A percentile compares a stretch with the other conserved stretches of the same genome.
phyloP scores from a whole-genome alignment of 1,140 invertebrate species.

The Colletes gigas region DNA sequence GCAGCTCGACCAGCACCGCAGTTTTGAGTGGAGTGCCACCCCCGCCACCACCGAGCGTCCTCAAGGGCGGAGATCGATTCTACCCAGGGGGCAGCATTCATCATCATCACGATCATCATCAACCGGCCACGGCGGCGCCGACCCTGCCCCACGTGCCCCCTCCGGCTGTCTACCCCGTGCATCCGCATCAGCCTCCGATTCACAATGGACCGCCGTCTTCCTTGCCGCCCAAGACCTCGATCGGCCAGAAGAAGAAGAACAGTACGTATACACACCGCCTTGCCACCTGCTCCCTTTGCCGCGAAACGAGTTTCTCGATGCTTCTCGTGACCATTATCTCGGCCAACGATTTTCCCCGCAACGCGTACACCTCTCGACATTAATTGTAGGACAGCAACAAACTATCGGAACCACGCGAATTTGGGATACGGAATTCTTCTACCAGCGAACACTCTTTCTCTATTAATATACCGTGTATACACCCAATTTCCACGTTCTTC shows the following conservation, averaged over 20 bases:
- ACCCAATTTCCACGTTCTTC: no score
- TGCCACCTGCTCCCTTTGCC: conserved; percentile 47
- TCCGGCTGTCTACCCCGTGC: conserved; percentile 77
- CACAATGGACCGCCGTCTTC: conserved; percentile 77
- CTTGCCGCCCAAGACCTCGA: conserved; percentile 77
- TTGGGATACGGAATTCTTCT: no score
- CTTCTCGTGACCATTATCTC: conserved; percentile 48
- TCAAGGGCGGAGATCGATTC: conserved; percentile 77
- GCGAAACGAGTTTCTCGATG: conserved; percentile 46
- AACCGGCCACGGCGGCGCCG: conserved; percentile 80
- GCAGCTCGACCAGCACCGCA: conserved; percentile 76
- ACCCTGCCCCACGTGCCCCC: conserved; percentile 80
- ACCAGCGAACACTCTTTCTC: no score
- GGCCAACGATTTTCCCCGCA: conserved; percentile 26
- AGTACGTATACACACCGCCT: conserved; percentile 72
- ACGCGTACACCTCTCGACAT: background rate
- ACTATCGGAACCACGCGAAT: background rate
- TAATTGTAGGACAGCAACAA: background rate
- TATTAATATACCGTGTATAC: no score
- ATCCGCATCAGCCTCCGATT: conserved; percentile 76
- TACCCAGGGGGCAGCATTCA: conserved; percentile 77
- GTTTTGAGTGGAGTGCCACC: conserved; percentile 80
- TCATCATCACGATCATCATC: conserved; percentile 76
- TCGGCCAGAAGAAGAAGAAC: conserved; percentile 80
- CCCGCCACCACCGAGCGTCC: conserved; percentile 78